A percentile compares a stretch with the other conserved stretches of the same genome.
Conservation (phyloP, 2,888 invertebrate species). For the Auanema freiburgensis region DNA sequence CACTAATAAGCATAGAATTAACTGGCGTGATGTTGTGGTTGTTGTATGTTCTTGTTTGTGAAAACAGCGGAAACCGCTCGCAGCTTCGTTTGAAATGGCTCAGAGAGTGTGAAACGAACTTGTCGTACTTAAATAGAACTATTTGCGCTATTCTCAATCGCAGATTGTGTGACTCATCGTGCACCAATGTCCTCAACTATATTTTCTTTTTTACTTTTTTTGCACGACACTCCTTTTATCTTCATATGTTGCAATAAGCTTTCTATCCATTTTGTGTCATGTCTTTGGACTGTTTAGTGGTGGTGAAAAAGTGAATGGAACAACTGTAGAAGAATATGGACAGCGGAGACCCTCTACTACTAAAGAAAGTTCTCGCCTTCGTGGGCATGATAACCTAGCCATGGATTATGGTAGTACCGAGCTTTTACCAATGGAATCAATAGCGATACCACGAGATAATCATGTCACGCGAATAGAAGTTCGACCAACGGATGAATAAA, state of each 20-base stretch:
- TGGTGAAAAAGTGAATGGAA: neutral
- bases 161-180: too few species aligned
- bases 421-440: conserved; percentile 4
- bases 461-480: conserved; percentile 21
- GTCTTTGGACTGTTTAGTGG: neutral
- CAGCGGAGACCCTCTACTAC: too few species aligned
- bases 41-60: neutral
- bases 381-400: conserved; percentile 20
- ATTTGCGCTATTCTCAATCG: too few species aligned
- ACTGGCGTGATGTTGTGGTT: neutral
- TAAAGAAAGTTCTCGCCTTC: conserved; percentile 6
- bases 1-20: conserved; percentile 21
- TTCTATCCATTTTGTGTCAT: neutral
- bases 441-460: neutral
- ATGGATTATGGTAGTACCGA: conserved; percentile 40
- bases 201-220: too few species aligned
- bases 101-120: neutral
- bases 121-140: neutral
- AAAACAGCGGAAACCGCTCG: neutral
- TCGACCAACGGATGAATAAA: conserved; percentile 10
- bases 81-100: neutral
- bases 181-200: too few species aligned
- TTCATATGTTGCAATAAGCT: neutral
- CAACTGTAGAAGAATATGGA: neutral
- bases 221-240: neutral